Conservation (phyloP, 1,140 invertebrate species). For the Musca domestica region DNA sequence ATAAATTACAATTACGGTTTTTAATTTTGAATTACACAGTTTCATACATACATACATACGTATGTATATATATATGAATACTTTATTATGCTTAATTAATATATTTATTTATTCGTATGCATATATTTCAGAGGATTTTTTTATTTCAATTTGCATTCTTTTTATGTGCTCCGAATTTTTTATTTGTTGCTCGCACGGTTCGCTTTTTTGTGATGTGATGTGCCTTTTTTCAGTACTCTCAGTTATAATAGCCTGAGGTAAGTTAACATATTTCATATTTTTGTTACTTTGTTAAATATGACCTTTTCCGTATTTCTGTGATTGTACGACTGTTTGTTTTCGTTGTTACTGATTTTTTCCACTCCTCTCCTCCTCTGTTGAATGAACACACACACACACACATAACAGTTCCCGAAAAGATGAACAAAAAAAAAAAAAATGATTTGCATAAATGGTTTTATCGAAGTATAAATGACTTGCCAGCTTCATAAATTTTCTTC, state of each 20-base stretch:
- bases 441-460: constrained; percentile 49
- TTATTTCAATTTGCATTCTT: neutral
- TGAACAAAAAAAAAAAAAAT: constrained; percentile 28
- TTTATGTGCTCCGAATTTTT: neutral
- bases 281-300: constrained; percentile 1
- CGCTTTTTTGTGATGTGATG: neutral
- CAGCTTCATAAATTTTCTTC: constrained; percentile 14
- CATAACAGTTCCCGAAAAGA: neutral
- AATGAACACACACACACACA: neutral
- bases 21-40: neutral
- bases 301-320: neutral
- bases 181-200: neutral
- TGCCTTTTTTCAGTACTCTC: neutral
- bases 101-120: too few species aligned
- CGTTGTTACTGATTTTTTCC: too few species aligned
- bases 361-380: constrained; percentile 8
- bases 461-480: constrained; percentile 47
- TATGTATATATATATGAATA: neutral
- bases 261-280: constrained; percentile 5
- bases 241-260: constrained; percentile 10
- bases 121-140: neutral
- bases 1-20: neutral
- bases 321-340: constrained; percentile 25
- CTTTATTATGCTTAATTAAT: neutral
- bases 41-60: neutral